These are phyloP conservation scores for Sinocyclocheilus rhinocerous DNA, from an alignment of 2,113 vertebrate species.

Conservation along the genomic window DNA sequence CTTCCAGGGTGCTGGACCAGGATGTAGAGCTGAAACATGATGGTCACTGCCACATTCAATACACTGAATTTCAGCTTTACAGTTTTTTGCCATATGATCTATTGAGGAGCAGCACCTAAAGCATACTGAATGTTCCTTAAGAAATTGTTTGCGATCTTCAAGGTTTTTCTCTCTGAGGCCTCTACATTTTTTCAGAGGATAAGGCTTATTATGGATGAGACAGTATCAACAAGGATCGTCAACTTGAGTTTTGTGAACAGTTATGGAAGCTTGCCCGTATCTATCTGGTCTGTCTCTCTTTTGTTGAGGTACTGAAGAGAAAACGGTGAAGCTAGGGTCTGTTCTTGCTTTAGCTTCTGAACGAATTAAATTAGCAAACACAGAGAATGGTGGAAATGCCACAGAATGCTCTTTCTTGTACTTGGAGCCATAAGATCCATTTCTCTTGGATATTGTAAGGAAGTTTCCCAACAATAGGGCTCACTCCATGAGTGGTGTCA, in stretches of 20 bases:
- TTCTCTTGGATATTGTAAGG: background rate
- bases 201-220: background rate
- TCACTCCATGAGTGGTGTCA: background rate
- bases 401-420: background rate
- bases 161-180: background rate
- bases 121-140: background rate
- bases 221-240: background rate
- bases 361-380: background rate
- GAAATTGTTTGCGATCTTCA: background rate
- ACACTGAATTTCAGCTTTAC: background rate
- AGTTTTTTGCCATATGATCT: background rate
- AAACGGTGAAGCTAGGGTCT: background rate
- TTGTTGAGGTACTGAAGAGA: background rate
- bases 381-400: background rate
- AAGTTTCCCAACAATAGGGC: background rate
- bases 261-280: background rate
- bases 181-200: background rate
- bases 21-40: background rate
- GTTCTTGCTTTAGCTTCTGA: background rate
- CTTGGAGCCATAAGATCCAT: background rate
- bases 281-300: background rate
- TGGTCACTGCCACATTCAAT: background rate
- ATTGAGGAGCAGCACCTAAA: background rate
- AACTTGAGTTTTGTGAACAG: background rate
- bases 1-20: background rate